Evolutionary conservation across 2,888 invertebrate genomes (phyloP), one percentile per base, ranked within the genome.

Genomic region (Drosophila tripunctata): DNA sequence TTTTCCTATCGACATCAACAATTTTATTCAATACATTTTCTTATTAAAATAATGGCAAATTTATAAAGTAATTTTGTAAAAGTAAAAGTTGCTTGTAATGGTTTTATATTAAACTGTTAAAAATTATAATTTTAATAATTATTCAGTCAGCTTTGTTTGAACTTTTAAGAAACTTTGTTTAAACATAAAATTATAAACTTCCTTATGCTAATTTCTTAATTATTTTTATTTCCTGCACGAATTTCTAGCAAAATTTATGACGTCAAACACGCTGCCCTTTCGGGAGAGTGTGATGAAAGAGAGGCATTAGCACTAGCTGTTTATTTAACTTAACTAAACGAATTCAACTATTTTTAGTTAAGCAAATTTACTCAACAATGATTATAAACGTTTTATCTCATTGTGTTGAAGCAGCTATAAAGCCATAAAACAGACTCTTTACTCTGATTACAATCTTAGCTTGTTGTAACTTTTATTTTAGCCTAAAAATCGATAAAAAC

Each of bases 1-100:
- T 74, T 87, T 84, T 74, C 70, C 70, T 47, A 77, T 77, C 63
- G 55, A 47, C 50, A 44, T 54, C 61, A 79, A 58, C 63, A 55
- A 67, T 65, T 62, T 52, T 31, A 61, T 64, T 76, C 22, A 24
- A 24, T 2, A 47, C 14, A 67, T 50, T 61, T 61, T 54, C 27
- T 27, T 54, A 44, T 61, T 40, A 27, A 7, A 68, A 12, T 7
- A 12, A 41, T 38, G 43, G 33, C 2, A 12, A 38, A 21, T 43
- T 51, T 31, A 14, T 35, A 27, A 66, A 40, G 24, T 24, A 24
- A 24, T 21, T 21, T 21, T 21, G 21, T 4, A 38, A 50, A 45
- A 38, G 40, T 22, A 21, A 40, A 41, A 40, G 33, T 14, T 10
- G 27, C 15, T n/a, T 33, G 3, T 14, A 66, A 43, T 43, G 17